Evolutionary conservation across 2,113 vertebrate species (phyloP), one percentile per base, ranked within the genome.

Genomic region (Pseudois nayaur): DNA sequence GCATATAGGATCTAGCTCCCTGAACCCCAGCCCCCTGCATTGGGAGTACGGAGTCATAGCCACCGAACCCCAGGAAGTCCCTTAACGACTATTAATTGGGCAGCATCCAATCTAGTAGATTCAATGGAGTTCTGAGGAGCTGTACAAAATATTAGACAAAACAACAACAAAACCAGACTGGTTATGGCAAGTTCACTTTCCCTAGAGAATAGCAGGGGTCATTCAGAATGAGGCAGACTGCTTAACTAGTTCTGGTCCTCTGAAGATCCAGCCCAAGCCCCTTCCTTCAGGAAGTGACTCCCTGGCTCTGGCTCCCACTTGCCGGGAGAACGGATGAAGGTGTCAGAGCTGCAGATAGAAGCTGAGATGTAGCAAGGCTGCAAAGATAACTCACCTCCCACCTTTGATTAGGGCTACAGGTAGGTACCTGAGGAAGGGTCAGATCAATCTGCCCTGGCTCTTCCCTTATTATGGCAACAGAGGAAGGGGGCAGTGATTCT

Each of bases 381-480:
- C 0, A 5, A 31, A n/a, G 12, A 74, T 2, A 52, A 14, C 25
- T 59, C 40, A 33, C 48, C 15, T 91, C 15, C 62, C 5, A 0
- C 87, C 19, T 19, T 29, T 54, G 48, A 29, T 71, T 50, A 79
- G 94, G 88, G 89, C 33, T 31, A 2, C 48, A 2, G 36, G 2
- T 74, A 78, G 93, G 93, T 40, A 23, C 5, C 8, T 48, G 43
- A 15, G 45, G 12, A n/a, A 45, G 59, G 59, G 55, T 60, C 50
- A 95, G 97, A 93, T 6, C 36, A 1, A 25, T 36, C 48, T 87
- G 23, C 40, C 31, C 60, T 57, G 76, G 55, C 78, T 59, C 45
- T 85, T 83, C 4, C 64, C 74, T 94, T 93, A 13, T 40, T 98
- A 87, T 97, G 96, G 98, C 97, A 98, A 98, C 98, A 1, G 5